Base-by-base conservation (phyloP, 2,113 vertebrate species). In the Amphiprion ocellaris region DNA sequence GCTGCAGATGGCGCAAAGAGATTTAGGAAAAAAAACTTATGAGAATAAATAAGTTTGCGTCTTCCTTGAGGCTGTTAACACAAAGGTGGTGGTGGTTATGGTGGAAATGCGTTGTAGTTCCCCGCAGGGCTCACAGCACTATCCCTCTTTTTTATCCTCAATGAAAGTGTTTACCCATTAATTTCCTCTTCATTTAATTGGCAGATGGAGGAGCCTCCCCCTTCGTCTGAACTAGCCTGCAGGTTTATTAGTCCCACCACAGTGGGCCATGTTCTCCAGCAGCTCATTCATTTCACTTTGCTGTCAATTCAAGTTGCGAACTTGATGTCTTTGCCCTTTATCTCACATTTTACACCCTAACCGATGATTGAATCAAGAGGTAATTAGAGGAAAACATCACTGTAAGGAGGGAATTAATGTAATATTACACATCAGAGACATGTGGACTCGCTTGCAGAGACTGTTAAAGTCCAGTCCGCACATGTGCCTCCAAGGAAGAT, bases 101-200 rank as follows among this genome's bases (percentile, higher is more conserved):
- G 64, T 26, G 2, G 65, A 2, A 44, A 58, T 60, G 67, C 0
- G 10, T 30, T 41, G 46, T 19, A 33, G 19, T 47, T 55, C 54
- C 70, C 83, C 75, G 74, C 52, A 60, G 60, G 41, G 46, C 50
- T 75, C 81, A 61, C 63, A 71, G 54, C 69, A 49, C 24, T 58
- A 74, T 87, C 74, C 41, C 46, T 81, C 65, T 63, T 80, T 75
- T 53, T 82, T 74, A 83, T 82, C 77, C 84, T 72, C 82, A 87
- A 33, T 80, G 71, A 87, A 86, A 79, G 62, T 75, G 81, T 86
- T 87, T 86, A 87, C 79, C 81, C 82, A 89, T 92, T 86, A 59
- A 86, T 86, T 87, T 90, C 74, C 83, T 76, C 63, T 80, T 86
- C 28, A 50, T 87, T 84, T 92, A 90, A 91, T 88, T 92, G 84